These are phyloP conservation scores for Dione vanillae DNA, from an alignment of 2,888 invertebrate genomes.

Conservation along the genomic window DNA sequence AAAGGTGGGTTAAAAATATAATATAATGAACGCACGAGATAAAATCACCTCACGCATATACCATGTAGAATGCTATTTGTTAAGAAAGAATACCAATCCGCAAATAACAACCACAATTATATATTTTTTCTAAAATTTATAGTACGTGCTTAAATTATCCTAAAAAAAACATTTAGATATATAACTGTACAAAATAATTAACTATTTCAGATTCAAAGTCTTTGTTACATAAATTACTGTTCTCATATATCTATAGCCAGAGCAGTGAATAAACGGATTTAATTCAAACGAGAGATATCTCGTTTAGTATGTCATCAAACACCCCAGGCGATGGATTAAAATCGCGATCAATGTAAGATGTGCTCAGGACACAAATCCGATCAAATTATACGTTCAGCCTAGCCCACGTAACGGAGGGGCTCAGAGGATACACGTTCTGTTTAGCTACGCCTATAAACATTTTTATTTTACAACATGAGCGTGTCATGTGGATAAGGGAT, in stretches of 20 bases:
- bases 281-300: conserved; percentile 13
- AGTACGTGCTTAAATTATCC: no score
- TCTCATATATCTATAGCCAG: conserved; percentile 5
- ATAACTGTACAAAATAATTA: not conserved
- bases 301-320: conserved; percentile 5
- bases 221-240: conserved; percentile 7
- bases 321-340: conserved; percentile 34
- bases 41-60: no score
- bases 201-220: not conserved
- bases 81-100: no score
- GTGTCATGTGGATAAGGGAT: conserved; percentile 21
- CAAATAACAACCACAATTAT: no score
- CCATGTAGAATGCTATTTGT: no score
- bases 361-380: conserved; percentile 40
- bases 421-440: conserved; percentile 34
- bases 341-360: conserved; percentile 41
- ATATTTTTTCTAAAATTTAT: no score
- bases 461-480: conserved; percentile 36
- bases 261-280: conserved; percentile 3
- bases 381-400: conserved; percentile 41
- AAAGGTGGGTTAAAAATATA: not conserved
- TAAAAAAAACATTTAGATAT: no score
- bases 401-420: conserved; percentile 36
- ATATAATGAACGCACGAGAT: no score
- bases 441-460: conserved; percentile 28